Conservation (phyloP, 2,888 invertebrate species). For the Folsomia manolachei region DNA sequence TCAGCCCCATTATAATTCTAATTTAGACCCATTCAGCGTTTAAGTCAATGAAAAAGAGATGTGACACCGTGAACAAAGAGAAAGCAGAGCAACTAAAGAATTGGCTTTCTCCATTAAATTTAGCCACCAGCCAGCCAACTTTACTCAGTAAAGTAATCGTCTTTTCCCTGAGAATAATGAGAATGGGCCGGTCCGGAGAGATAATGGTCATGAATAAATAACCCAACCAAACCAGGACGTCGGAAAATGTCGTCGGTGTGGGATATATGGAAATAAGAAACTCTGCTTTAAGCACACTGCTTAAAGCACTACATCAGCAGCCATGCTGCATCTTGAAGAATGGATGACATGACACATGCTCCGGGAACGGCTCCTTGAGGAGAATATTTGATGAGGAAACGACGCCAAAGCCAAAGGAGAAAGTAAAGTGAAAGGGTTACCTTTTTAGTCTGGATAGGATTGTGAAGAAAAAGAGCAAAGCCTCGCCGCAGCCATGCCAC, state of each 20-base stretch:
- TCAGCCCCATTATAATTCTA: too few species aligned
- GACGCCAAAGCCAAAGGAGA: not conserved
- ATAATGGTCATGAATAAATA: conserved; percentile 17
- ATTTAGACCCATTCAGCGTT: too few species aligned
- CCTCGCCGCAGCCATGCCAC: not conserved
- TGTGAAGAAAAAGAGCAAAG: conserved; percentile 5
- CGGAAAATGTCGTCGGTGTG: conserved; percentile 14
- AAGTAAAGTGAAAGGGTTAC: conserved; percentile 21
- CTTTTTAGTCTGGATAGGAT: not conserved
- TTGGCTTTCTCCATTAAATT: not conserved
- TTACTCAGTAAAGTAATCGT: not conserved
- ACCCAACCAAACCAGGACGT: not conserved
- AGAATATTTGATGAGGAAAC: conserved; percentile 33
- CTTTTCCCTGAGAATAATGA: conserved; percentile 7
- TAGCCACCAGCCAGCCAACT: too few species aligned
- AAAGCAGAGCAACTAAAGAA: not conserved
- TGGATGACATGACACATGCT: conserved; percentile 34
- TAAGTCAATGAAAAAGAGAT: too few species aligned
- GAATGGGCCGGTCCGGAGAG: not conserved
- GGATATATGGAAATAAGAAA: conserved; percentile 34
- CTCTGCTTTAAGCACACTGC: too few species aligned
- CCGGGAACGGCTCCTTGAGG: conserved; percentile 20
- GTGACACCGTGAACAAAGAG: not conserved
- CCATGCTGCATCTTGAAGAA: conserved; percentile 39
- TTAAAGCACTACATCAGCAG: too few species aligned